A percentile compares a stretch with the other conserved stretches of the same genome.
These are phyloP conservation scores for Capreolus pygargus DNA, from an alignment of 2,113 vertebrate genomes.

Conservation along the genomic window DNA sequence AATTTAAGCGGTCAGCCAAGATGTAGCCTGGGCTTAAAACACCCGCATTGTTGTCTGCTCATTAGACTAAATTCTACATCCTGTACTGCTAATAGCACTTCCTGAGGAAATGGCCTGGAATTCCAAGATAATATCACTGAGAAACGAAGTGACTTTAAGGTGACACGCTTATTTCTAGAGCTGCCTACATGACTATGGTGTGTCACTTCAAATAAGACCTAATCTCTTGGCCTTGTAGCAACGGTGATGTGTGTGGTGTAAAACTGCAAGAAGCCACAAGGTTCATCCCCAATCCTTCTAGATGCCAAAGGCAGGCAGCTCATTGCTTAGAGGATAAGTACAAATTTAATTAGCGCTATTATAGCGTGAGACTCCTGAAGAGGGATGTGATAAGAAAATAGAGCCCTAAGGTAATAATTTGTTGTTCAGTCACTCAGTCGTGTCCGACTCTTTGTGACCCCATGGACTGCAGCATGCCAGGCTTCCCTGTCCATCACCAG, in stretches of 20 bases:
- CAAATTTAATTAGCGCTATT: neutral
- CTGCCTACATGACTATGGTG: neutral
- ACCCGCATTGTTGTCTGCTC: conserved; percentile 29
- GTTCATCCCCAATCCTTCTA: neutral
- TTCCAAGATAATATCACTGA: conserved; percentile 57
- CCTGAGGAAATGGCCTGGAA: conserved; percentile 64
- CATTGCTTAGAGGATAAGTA: neutral
- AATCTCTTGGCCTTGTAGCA: neutral
- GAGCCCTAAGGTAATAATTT: neutral
- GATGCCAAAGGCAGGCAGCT: neutral
- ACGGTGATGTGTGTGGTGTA: no score
- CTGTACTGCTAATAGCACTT: conserved; percentile 64
- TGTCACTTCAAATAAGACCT: neutral
- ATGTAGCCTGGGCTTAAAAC: conserved; percentile 6
- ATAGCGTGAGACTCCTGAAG: neutral
- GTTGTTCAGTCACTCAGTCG: neutral
- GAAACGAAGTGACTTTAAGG: conserved; percentile 17
- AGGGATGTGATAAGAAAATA: neutral
- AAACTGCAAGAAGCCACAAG: neutral
- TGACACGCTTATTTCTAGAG: neutral
- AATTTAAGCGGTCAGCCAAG: neutral
- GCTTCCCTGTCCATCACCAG: neutral
- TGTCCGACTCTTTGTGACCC: neutral
- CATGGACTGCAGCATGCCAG: neutral
- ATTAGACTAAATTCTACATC: conserved; percentile 58